Evolutionary conservation across 2,797 vertebrate genomes (phyloP), one percentile per base, ranked within the genome.

Genomic region (Pogoniulus pusillus): DNA sequence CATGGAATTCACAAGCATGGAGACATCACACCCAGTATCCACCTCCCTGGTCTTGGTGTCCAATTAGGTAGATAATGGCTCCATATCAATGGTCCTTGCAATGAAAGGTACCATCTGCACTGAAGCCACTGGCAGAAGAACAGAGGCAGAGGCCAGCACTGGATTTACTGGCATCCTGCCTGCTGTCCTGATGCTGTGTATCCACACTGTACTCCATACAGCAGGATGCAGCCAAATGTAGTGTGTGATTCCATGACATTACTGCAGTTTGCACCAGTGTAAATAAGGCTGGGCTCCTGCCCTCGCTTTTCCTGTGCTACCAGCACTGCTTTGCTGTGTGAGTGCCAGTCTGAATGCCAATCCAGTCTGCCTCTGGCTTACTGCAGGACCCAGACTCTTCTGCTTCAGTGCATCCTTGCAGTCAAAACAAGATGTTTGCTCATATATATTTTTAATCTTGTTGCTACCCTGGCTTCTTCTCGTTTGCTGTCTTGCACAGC

Each of bases 381-480:
- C 89, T 66, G 87, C 3, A 0, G 57, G 89, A 87, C 73, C 41
- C 57, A 54, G 76, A 10, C 70, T 87, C 86, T 85, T 45, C 75
- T 0, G 49, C 94, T 89, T 81, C 93, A 87, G n/a, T 53, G 85
- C 82, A 73, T 37, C 92, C 76, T 85, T 26, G 26, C 89, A 89
- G 76, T 78, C 0, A 1, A 89, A 94, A 85, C 51, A 90, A 90
- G 79, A 92, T 59, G 49, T 80, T 92, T 79, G 54, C 53, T 90
- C 81, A 68, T 59, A 91, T 17, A 65, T 85, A 79, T 91, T 93
- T 94, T 88, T 93, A 92, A 89, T 84, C 79, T 55, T 81, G 90
- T 87, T 95, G 82, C 90, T 95, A 91, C 90, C 84, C 90, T 87
- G 59, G 32, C 86, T 93, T 24, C 57, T 64, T 62, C 90, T 83